phyloP scores from a whole-genome alignment of 2,888 invertebrate genomes.

The Cynaeus angustus region DNA sequence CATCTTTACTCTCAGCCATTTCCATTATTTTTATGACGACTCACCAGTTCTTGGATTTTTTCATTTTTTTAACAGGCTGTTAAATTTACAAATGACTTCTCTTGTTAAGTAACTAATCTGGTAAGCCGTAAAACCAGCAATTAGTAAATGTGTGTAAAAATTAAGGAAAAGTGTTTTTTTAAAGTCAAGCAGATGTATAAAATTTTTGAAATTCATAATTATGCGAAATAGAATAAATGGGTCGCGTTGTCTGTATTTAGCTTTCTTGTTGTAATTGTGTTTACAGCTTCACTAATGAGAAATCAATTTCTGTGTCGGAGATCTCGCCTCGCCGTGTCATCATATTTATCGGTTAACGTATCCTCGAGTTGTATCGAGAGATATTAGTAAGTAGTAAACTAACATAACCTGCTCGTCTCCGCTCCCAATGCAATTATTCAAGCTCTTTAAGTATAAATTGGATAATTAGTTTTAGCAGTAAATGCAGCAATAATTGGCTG shows the following conservation, averaged over 20 bases:
- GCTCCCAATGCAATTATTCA: conserved; percentile 40
- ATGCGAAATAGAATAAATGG: not conserved
- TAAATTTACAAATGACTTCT: too few species aligned
- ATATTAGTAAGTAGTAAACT: conserved; percentile 32
- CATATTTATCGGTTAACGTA: conserved; percentile 32
- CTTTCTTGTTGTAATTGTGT: conserved; percentile 1
- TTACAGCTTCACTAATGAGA: conserved; percentile 21
- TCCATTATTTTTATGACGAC: too few species aligned
- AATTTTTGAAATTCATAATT: too few species aligned
- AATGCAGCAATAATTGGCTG: conserved; percentile 46
- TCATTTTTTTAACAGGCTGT: too few species aligned
- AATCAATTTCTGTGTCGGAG: conserved; percentile 19
- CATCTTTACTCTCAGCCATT: too few species aligned
- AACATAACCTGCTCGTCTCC: conserved; percentile 39
- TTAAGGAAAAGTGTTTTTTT: too few species aligned
- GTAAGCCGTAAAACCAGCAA: too few species aligned
- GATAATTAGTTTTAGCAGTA: conserved; percentile 47
- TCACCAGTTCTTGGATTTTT: too few species aligned
- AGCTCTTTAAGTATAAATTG: conserved; percentile 46
- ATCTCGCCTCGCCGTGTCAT: conserved; percentile 9
- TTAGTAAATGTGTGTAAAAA: too few species aligned
- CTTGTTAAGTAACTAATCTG: too few species aligned
- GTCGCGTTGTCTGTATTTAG: not conserved
- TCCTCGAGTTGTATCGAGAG: not conserved
- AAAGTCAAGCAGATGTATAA: too few species aligned